These are phyloP conservation scores for Vanacampus margaritifer DNA, from an alignment of 2,113 vertebrate species.

Conservation along the genomic window DNA sequence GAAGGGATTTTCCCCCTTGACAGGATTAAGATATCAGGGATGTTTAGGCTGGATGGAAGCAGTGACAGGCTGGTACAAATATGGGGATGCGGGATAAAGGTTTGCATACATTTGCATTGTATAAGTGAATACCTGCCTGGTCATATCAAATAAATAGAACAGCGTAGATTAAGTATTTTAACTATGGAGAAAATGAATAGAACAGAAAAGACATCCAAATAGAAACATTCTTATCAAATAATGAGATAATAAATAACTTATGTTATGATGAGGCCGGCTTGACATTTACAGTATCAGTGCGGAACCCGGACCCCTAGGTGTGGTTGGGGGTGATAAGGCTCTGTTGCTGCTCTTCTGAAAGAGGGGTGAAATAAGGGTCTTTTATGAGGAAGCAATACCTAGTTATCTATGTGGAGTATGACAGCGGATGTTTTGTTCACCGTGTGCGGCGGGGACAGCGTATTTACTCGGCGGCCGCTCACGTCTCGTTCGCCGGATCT, in stretches of 20 bases:
- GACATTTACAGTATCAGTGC: constrained; percentile 73
- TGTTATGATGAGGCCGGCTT: constrained; percentile 72
- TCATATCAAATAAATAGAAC: constrained; percentile 63
- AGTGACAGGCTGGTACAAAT: constrained; percentile 34
- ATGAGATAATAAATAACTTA: constrained; percentile 81
- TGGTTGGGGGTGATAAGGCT: constrained; percentile 69
- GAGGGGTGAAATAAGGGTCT: constrained; percentile 68
- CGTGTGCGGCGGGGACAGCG: constrained; percentile 30
- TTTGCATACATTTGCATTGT: constrained; percentile 64
- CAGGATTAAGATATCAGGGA: constrained; percentile 64
- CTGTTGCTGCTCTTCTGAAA: constrained; percentile 56
- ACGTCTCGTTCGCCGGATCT: constrained; percentile 39
- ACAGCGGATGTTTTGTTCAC: constrained; percentile 46
- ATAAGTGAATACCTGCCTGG: constrained; percentile 55
- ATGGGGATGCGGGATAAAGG: constrained; percentile 38
- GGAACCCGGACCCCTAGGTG: constrained; percentile 62
- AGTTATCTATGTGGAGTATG: constrained; percentile 63
- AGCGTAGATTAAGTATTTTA: constrained; percentile 65
- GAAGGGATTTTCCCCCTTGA: constrained; percentile 61
- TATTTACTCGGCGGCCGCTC: constrained; percentile 34
- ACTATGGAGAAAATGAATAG: constrained; percentile 70
- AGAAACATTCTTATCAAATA: constrained; percentile 78
- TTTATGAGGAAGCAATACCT: constrained; percentile 69
- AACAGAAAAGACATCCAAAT: constrained; percentile 72
- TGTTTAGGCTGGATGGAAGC: constrained; percentile 36